Base-by-base conservation (phyloP, 2,113 vertebrate species). In the Chelonoidis abingdonii region DNA sequence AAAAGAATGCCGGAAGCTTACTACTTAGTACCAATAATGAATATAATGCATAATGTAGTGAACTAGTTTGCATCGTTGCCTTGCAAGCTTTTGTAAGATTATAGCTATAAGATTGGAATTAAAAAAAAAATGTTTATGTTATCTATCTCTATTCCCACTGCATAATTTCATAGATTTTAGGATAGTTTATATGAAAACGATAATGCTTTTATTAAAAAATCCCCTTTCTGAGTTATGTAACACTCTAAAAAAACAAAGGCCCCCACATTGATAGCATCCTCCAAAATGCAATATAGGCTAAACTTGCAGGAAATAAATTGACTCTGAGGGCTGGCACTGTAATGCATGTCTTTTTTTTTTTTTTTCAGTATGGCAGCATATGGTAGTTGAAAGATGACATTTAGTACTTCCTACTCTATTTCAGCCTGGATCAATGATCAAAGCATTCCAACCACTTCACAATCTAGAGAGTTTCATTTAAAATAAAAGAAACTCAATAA, bases 11-110 rank as follows among this genome's bases (percentile, higher is more conserved):
- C 84, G 89, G 83, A 47, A 94, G 82, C 19, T 10, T 94, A 79
- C 86, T 94, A 91, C 24, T 87, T 52, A 83, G 41, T 49, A 76
- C 38, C n/a, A 84, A 31, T 88, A 93, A 94, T 80, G 21, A 93
- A 87, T 62, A 83, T 69, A 85, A 94, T 72, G n/a, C 59, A 92
- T 89, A 86, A 83, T 57, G 9, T 78, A 94, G 44, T 21, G 4
- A 47, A 21, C n/a, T 8, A 83, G 50, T 52, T 85, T 88, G 27
- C 86, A 95, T 91, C 95, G 56, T 29, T 90, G 8, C 5, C 94
- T 89, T 87, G 29, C 41, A 81, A 91, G 87, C 86, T 94, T 79
- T 90, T 90, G 6, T 44, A 89, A 76, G 57, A 89, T 13, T 89
- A 84, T 47, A n/a, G 12, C 56, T 83, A 80, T 88, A 94, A 17